A percentile compares a stretch with the other conserved stretches of the same genome.
Conservation (phyloP, 2,888 invertebrate genomes). For the Agonopterix arenella region DNA sequence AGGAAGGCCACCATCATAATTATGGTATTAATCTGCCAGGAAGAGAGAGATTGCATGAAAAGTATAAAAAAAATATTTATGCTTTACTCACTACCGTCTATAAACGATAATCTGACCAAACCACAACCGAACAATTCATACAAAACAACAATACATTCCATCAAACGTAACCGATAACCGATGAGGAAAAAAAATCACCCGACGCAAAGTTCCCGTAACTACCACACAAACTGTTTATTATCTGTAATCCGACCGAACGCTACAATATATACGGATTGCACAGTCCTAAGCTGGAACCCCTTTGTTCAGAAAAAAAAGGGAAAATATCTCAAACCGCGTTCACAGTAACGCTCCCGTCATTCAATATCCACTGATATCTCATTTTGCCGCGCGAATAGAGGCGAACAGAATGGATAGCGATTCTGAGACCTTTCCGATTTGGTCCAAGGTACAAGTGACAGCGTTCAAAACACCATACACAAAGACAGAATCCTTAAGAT, state of each 20-base stretch:
- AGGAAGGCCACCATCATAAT: too few species aligned
- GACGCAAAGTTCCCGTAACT: neutral
- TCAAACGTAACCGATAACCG: neutral
- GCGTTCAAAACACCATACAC: too few species aligned
- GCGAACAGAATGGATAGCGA: slow-evolving; percentile 50
- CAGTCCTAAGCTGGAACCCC: slow-evolving; percentile 28
- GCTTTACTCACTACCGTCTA: too few species aligned
- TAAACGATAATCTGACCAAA: too few species aligned
- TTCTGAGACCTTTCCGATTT: slow-evolving; percentile 31
- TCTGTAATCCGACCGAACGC: slow-evolving; percentile 39
- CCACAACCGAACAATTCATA: too few species aligned
- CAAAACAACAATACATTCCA: neutral
- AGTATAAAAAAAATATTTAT: too few species aligned
- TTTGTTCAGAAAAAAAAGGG: slow-evolving; percentile 35
- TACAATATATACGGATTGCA: slow-evolving; percentile 34
- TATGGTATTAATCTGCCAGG: too few species aligned
- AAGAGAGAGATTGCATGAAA: too few species aligned
- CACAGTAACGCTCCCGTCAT: slow-evolving; percentile 51
- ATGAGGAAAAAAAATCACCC: too few species aligned
- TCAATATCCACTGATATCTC: slow-evolving; percentile 72
- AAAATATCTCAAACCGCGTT: slow-evolving; percentile 38
- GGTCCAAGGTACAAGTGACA: slow-evolving; percentile 24
- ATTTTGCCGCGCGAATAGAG: slow-evolving; percentile 63
- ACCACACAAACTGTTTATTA: slow-evolving; percentile 37
- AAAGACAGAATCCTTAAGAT: too few species aligned